phyloP scores from a whole-genome alignment of 2,797 vertebrate species.

The Nyctibius grandis region DNA sequence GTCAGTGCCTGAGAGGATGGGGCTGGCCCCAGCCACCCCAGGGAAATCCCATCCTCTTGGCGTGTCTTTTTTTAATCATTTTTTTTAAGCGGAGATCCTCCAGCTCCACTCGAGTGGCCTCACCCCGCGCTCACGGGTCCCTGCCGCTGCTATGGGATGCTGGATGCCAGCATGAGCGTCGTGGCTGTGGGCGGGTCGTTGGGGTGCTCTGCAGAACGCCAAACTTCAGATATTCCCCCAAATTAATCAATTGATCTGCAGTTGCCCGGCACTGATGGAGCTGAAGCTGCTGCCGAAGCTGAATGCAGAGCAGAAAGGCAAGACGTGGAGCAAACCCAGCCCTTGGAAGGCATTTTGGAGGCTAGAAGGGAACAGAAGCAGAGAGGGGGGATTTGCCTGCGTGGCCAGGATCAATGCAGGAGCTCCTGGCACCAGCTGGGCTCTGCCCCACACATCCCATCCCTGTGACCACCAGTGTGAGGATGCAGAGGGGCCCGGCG shows the following conservation, averaged over 20 bases:
- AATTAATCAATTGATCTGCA: neutral
- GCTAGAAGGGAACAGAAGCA: neutral
- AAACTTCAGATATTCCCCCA: neutral
- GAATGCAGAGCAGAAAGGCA: neutral
- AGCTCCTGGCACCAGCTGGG: neutral
- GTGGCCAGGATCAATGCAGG: rapidly evolving
- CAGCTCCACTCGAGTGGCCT: rapidly evolving
- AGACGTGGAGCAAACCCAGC: neutral
- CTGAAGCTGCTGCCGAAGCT: neutral
- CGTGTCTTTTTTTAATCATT: rapidly evolving
- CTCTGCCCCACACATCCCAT: rapidly evolving
- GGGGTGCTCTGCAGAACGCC: neutral
- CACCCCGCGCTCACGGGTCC: rapidly evolving
- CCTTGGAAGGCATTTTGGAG: neutral
- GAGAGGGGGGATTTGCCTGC: neutral
- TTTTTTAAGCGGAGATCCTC: neutral
- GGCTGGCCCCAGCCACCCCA: neutral
- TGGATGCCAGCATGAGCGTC: neutral
- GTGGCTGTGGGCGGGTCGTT: neutral
- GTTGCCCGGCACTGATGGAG: neutral
- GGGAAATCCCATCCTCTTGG: rapidly evolving
- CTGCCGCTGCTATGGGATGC: rapidly evolving
- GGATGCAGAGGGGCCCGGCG: rapidly evolving
- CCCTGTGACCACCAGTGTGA: rapidly evolving
- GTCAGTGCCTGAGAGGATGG: neutral